These are phyloP conservation scores for Sycobia sp. DNA, from an alignment of 1,140 invertebrate genomes.

Conservation along the genomic window DNA sequence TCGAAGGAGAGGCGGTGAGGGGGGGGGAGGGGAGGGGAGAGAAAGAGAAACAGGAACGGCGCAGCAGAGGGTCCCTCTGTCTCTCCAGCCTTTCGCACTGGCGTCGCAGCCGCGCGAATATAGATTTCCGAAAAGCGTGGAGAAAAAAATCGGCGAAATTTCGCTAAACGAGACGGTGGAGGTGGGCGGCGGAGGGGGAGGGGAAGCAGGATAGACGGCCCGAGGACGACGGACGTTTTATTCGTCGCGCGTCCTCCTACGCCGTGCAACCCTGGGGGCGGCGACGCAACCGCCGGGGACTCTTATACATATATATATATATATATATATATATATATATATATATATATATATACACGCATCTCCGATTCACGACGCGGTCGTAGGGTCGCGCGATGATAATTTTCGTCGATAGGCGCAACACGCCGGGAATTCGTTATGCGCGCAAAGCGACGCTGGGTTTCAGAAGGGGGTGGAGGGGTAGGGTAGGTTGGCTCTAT, in stretches of 20 bases:
- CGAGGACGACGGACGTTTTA: no score
- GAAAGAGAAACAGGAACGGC: not conserved
- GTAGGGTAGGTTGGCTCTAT: no score
- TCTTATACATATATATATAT: no score
- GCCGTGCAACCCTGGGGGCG: no score
- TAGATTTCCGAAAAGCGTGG: no score
- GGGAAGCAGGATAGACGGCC: no score
- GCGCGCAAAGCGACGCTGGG: not conserved
- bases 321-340: no score
- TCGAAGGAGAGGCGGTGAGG: not conserved
- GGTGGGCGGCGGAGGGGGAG: not conserved
- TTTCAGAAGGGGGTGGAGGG: no score
- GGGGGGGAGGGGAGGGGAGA: not conserved
- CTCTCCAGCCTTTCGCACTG: no score
- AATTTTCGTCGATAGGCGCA: conserved; percentile 4
- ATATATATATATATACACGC: no score
- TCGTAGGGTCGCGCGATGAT: conserved; percentile 13
- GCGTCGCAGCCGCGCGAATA: no score
- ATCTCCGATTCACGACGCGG: conserved; percentile 11
- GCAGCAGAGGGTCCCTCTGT: not conserved
- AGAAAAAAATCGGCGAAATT: conserved; percentile 6
- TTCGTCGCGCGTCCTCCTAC: conserved; percentile 18
- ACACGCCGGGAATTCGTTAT: conserved; percentile 22
- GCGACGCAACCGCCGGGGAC: no score
- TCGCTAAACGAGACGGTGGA: conserved; percentile 1